Conservation (phyloP, 1,140 invertebrate genomes). For the Nymphalis io region DNA sequence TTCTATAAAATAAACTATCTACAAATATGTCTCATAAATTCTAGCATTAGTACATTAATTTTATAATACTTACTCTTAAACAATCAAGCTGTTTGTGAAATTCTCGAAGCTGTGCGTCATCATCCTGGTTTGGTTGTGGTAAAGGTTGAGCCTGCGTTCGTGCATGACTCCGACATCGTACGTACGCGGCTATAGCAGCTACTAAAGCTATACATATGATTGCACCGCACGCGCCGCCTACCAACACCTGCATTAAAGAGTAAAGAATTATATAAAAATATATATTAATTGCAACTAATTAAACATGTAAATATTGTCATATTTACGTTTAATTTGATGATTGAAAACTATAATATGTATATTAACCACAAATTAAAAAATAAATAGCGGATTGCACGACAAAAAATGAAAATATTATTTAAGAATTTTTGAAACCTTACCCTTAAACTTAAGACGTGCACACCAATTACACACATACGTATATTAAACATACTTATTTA, state of each 20-base stretch:
- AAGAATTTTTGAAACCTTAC: background rate
- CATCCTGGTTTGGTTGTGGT: conserved; percentile 65
- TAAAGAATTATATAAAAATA: too few relatives aligned
- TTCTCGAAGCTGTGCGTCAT: conserved; percentile 67
- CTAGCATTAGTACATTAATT: background rate
- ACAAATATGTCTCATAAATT: too few relatives aligned
- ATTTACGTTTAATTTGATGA: too few relatives aligned
- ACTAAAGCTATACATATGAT: conserved; percentile 62
- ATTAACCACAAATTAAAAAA: background rate
- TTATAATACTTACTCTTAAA: conserved; percentile 59
- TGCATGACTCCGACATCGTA: conserved; percentile 52
- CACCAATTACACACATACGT: too few relatives aligned
- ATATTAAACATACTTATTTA: too few relatives aligned
- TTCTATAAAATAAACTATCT: too few relatives aligned
- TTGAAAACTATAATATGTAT: too few relatives aligned
- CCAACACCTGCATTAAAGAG: conserved; percentile 50
- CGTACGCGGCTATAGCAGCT: conserved; percentile 59
- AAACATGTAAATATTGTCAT: too few relatives aligned
- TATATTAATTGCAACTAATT: too few relatives aligned
- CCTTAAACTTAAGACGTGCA: too few relatives aligned
- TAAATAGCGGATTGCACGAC: too few relatives aligned
- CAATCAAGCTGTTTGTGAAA: conserved; percentile 76
- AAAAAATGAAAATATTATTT: too few relatives aligned
- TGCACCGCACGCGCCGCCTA: conserved; percentile 65
- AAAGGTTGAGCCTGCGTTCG: conserved; percentile 60